These are phyloP conservation scores for Ceuthmochares aereus DNA, from an alignment of 2,113 vertebrate genomes.

Conservation along the genomic window DNA sequence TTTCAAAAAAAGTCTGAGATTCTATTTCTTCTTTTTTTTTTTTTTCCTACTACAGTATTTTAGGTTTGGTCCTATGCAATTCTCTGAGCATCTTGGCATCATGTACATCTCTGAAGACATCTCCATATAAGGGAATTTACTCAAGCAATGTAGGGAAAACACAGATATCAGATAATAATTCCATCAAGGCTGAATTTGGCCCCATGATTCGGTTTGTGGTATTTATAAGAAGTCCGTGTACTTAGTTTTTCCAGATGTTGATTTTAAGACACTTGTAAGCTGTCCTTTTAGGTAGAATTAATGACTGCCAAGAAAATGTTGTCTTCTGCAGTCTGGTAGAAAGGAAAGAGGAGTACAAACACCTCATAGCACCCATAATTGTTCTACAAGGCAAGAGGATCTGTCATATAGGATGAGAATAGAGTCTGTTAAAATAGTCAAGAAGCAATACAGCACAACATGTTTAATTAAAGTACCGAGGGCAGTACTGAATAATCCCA, in stretches of 20 bases:
- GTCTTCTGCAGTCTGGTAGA: conserved; percentile 33
- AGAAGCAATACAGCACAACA: not conserved
- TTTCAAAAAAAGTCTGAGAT: not conserved
- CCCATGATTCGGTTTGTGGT: conserved; percentile 33
- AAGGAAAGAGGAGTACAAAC: not conserved
- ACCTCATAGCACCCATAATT: not conserved
- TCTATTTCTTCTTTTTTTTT: not conserved
- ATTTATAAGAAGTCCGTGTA: not conserved
- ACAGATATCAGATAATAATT: conserved; percentile 55
- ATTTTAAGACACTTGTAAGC: conserved; percentile 8
- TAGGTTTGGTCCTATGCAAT: not conserved
- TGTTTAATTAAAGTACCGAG: not conserved
- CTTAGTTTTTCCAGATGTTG: conserved; percentile 60
- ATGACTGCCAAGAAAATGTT: conserved; percentile 20
- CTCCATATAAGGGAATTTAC: conserved; percentile 56
- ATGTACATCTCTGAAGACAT: conserved; percentile 10
- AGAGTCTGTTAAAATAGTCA: not conserved
- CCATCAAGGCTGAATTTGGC: conserved; percentile 34
- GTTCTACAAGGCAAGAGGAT: conserved; percentile 27
- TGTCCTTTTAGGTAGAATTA: not conserved
- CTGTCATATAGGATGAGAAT: not conserved
- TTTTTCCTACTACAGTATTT: not conserved
- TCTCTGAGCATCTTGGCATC: conserved; percentile 49
- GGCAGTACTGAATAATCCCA: not conserved
- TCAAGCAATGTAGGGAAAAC: not conserved